phyloP scores from a whole-genome alignment of 30 jellyfish, hydroid and myxozoan genomes.

The Aurelia aurita complex sp. Pacific region DNA sequence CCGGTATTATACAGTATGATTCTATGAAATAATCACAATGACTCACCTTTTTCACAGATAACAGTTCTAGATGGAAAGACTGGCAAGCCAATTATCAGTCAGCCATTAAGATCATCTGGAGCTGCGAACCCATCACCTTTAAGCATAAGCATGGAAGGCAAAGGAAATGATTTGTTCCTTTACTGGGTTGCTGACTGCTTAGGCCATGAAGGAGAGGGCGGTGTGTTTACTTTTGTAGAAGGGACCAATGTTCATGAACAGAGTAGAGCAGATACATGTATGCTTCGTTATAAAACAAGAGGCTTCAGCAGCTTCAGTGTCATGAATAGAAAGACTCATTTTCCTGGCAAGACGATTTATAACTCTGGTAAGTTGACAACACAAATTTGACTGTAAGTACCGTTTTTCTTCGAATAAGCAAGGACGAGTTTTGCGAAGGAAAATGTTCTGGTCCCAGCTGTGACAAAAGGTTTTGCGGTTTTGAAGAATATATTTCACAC shows the following conservation, averaged over 20 bases:
- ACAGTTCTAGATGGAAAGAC: slow-evolving; percentile 75
- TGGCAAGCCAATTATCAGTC: slow-evolving; percentile 57
- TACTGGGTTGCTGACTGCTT: slow-evolving; percentile 95
- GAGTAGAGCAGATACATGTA: slow-evolving; percentile 89
- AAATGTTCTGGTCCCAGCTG: no score
- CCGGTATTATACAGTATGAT: no score
- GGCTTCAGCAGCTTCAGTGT: slow-evolving; percentile 79
- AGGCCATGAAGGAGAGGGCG: slow-evolving; percentile 90
- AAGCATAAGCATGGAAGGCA: slow-evolving; percentile 89
- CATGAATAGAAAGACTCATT: slow-evolving; percentile 72
- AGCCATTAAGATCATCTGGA: slow-evolving; percentile 77
- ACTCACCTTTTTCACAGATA: slow-evolving; percentile 39
- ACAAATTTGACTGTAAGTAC: no score
- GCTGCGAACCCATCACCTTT: slow-evolving; percentile 89
- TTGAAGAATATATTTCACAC: no score
- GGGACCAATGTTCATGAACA: slow-evolving; percentile 94
- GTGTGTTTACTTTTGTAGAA: slow-evolving; percentile 70
- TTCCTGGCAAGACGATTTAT: slow-evolving; percentile 93
- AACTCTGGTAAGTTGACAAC: slow-evolving; percentile 69
- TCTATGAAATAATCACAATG: no score
- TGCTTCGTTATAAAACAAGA: slow-evolving; percentile 71
- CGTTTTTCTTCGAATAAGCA: no score
- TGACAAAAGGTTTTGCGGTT: no score
- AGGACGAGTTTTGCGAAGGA: no score
- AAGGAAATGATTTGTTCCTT: slow-evolving; percentile 90